Conservation (phyloP, 1,140 invertebrate genomes). For the Nebria ingens region DNA sequence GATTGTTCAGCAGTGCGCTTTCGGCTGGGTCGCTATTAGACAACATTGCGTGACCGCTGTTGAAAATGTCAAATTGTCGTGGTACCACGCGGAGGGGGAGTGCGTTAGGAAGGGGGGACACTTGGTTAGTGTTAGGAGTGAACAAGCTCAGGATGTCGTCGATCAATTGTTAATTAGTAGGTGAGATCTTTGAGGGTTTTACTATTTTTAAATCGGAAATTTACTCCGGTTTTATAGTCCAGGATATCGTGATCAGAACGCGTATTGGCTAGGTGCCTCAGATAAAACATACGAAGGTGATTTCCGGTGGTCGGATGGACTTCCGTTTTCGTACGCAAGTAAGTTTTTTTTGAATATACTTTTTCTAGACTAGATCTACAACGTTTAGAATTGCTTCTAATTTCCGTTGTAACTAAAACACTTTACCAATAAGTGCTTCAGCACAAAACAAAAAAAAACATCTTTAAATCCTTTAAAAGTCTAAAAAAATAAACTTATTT, state of each 20-base stretch:
- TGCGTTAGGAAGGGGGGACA: constrained; percentile 51
- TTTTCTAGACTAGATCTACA: no score
- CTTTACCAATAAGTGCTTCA: not conserved
- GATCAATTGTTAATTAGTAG: constrained; percentile 49
- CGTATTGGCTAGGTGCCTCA: constrained; percentile 70
- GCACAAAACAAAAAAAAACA: not conserved
- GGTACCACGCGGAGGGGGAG: constrained; percentile 52
- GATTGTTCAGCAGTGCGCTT: constrained; percentile 46
- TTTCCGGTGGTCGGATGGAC: constrained; percentile 65
- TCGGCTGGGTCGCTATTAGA: constrained; percentile 48
- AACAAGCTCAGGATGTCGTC: constrained; percentile 46
- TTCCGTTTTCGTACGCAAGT: constrained; percentile 61
- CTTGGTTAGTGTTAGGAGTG: constrained; percentile 49
- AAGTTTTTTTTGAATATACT: no score
- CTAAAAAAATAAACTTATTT: constrained; percentile 1
- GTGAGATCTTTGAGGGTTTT: constrained; percentile 33
- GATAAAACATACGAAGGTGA: constrained; percentile 61
- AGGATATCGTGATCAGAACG: constrained; percentile 46
- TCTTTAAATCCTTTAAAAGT: not conserved
- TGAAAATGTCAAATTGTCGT: constrained; percentile 41
- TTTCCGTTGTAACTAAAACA: not conserved
- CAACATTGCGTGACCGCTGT: constrained; percentile 52
- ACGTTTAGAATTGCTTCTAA: no score
- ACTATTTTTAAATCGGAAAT: not conserved
- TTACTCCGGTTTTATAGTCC: constrained; percentile 38